Percentiles rank a stretch among this genome's conserved stretches.
phyloP scores from a whole-genome alignment of 2,113 vertebrate genomes.

The Neodontobutis hainanensis region DNA sequence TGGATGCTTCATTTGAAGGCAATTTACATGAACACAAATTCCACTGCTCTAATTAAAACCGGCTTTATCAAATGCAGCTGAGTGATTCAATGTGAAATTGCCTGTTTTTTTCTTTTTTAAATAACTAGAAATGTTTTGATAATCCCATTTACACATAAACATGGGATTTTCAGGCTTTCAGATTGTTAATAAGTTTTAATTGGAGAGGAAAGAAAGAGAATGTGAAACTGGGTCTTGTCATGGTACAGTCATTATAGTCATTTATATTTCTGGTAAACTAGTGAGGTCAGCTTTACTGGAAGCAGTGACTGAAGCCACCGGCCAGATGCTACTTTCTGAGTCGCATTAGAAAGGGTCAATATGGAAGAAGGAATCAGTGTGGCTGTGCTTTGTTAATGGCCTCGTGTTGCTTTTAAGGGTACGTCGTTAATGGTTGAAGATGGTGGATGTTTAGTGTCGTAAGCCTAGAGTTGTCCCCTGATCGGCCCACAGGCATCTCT shows the following conservation, averaged over 20 bases:
- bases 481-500: conserved; percentile 47
- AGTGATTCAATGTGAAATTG: conserved; percentile 5
- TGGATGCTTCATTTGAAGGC: background rate
- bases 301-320: conserved; percentile 54
- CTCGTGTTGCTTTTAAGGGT: conserved; percentile 75
- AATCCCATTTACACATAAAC: background rate
- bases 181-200: no score
- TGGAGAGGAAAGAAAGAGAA: no score
- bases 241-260: conserved; percentile 8
- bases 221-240: no score
- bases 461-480: conserved; percentile 44
- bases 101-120: conserved; percentile 24
- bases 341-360: conserved; percentile 69
- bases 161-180: background rate
- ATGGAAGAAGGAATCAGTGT: conserved; percentile 56
- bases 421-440: conserved; percentile 57
- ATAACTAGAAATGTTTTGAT: conserved; percentile 28
- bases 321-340: conserved; percentile 41
- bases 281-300: conserved; percentile 46
- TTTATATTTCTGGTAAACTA: conserved; percentile 22
- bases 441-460: conserved; percentile 51
- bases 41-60: conserved; percentile 27
- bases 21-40: background rate
- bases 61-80: conserved; percentile 20
- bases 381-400: conserved; percentile 73